Base-by-base conservation (phyloP, 2,113 vertebrate species). In the Triplophysa rosa region DNA sequence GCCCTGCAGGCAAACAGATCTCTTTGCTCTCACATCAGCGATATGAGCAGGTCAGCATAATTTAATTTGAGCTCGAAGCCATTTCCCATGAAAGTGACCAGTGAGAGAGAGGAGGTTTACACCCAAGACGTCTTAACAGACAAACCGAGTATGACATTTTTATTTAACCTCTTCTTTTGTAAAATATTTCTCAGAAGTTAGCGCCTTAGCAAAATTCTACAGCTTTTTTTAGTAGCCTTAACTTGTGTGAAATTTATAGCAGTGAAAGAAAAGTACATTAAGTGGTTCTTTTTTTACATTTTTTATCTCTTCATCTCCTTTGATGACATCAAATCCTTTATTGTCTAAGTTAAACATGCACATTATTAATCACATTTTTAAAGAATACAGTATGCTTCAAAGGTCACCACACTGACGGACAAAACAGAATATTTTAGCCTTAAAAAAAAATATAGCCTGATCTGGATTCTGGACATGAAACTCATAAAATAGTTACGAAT, bases 1-100 rank as follows among this genome's bases (percentile, higher is more conserved):
- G 37, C 58, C 68, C 67, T 71, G n/a, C 59, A 42, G 52, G 69
- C 37, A 52, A 47, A 73, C 21, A 33, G 54, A 67, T 54, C 33
- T 71, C 58, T 73, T 65, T 59, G 62, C 63, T 78, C 61, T 72
- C 58, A 59, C 80, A 76, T 72, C 49, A 47, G 14, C 64, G 52
- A 54, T 82, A 67, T 67, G 73, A 68, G 68, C 47, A 61, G 47
- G 56, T 79, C 68, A 59, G 77, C 64, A 49, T 82, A 81, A 84
- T 79, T 77, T 74, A 33, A 79, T 84, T 82, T 79, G 58, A 70
- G 47, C 64, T 62, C 26, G 29, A 58, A 66, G 71, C 73, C 56
- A 72, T 74, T 74, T 82, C 65, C 83, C 76, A 66, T 73, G 62
- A 61, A 42, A 68, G 76, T 62, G 49, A 33, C 68, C 61, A 77